These are phyloP conservation scores for Tragulus kanchil DNA, from an alignment of 2,113 vertebrate species.

Conservation along the genomic window DNA sequence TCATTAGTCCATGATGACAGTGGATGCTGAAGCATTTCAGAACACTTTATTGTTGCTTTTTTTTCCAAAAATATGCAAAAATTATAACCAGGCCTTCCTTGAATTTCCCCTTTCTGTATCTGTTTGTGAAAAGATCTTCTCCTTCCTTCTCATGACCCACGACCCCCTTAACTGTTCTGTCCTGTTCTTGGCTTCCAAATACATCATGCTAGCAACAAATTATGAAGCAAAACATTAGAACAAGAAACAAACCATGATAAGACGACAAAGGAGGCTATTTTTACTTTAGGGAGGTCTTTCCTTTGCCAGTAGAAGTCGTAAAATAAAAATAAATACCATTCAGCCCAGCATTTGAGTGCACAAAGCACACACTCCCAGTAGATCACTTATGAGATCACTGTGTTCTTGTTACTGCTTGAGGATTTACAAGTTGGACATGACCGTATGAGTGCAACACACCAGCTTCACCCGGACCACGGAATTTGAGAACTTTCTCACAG, in stretches of 20 bases:
- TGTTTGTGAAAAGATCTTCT: neutral
- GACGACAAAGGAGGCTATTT: neutral
- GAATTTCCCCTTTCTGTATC: neutral
- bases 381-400: neutral
- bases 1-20: neutral
- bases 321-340: neutral
- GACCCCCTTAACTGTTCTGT: neutral
- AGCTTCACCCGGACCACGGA: neutral
- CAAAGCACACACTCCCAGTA: neutral
- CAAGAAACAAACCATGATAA: neutral
- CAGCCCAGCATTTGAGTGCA: neutral
- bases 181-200: neutral
- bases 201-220: neutral
- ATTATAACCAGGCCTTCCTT: neutral
- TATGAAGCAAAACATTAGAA: neutral
- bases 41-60: neutral
- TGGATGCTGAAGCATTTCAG: neutral
- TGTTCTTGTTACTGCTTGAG: neutral
- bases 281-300: neutral
- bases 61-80: neutral
- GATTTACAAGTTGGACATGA: neutral
- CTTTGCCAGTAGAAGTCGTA: slow-evolving; percentile 11
- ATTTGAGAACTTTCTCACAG: neutral
- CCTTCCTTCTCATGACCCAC: neutral
- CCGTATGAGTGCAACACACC: accelerated